Percentiles rank a stretch among this genome's conserved stretches.
Conservation (phyloP, 2,797 vertebrate species). For the Paratrypauchen microcephalus region DNA sequence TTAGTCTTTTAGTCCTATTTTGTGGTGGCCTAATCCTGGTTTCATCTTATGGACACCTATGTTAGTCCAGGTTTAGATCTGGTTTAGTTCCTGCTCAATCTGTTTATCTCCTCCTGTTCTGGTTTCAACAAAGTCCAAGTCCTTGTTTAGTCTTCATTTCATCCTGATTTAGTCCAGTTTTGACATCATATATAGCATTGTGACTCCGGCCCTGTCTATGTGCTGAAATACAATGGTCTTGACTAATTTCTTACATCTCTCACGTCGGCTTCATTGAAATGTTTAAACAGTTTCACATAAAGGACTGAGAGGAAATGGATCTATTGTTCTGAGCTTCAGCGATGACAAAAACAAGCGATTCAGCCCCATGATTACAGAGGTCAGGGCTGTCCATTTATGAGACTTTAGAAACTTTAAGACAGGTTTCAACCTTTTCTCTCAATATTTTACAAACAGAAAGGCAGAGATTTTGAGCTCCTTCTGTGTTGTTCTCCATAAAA, state of each 20-base stretch:
- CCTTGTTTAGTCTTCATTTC: not conserved
- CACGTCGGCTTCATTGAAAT: not conserved
- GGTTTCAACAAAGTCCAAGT: not conserved
- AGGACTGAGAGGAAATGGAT: constrained; percentile 1
- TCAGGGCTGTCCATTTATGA: not conserved
- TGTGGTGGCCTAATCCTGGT: not conserved
- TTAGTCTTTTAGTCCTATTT: too few relatives aligned
- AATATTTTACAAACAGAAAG: too few relatives aligned
- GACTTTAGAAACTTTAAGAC: not conserved
- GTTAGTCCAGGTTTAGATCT: not conserved
- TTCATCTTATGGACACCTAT: not conserved
- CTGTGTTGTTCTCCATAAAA: too few relatives aligned
- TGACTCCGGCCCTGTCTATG: not conserved
- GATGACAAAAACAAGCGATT: not conserved
- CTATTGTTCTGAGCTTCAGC: constrained; percentile 1
- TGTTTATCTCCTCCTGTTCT: too few relatives aligned
- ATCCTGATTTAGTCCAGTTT: not conserved
- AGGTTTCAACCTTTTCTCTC: too few relatives aligned
- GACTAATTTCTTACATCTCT: constrained; percentile 40
- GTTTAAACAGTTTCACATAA: not conserved
- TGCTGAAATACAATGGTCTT: not conserved
- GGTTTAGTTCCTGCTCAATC: not conserved
- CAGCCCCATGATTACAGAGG: not conserved
- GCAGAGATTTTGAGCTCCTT: too few relatives aligned
- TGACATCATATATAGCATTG: not conserved